Conservation (phyloP, 2,888 invertebrate species). For the Linyphia triangularis region DNA sequence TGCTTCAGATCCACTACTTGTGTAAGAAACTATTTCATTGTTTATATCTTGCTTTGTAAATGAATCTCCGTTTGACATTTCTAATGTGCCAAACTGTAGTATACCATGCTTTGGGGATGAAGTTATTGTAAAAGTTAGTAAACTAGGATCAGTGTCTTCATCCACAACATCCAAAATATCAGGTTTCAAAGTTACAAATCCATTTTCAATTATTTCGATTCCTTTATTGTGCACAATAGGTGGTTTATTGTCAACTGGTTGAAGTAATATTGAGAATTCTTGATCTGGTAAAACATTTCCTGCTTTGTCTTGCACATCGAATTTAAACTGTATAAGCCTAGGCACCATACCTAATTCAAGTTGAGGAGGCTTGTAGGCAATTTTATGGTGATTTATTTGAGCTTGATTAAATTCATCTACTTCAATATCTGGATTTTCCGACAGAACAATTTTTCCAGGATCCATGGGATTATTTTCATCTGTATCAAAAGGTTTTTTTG, state of each 20-base stretch:
- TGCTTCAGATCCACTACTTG: slow-evolving; percentile 78
- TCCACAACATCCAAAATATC: slow-evolving; percentile 79
- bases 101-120: slow-evolving; percentile 78
- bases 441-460: slow-evolving; percentile 78
- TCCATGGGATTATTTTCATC: slow-evolving; percentile 78
- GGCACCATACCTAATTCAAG: slow-evolving; percentile 79
- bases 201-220: slow-evolving; percentile 78
- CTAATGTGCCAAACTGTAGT: slow-evolving; percentile 77
- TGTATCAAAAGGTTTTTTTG: slow-evolving; percentile 78
- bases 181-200: slow-evolving; percentile 78
- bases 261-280: slow-evolving; percentile 78
- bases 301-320: slow-evolving; percentile 79
- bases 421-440: slow-evolving; percentile 78
- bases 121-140: slow-evolving; percentile 78
- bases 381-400: slow-evolving; percentile 80
- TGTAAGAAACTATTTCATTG: slow-evolving; percentile 78
- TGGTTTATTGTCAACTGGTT: slow-evolving; percentile 80
- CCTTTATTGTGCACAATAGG: slow-evolving; percentile 79
- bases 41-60: slow-evolving; percentile 78
- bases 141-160: slow-evolving; percentile 78
- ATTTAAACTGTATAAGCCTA: slow-evolving; percentile 79
- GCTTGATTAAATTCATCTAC: slow-evolving; percentile 79
- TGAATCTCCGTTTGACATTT: slow-evolving; percentile 78
- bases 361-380: slow-evolving; percentile 79
- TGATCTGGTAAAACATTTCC: slow-evolving; percentile 79